Conservation (phyloP, 92 coral and sea anemone species). For the Bergia sp. region DNA sequence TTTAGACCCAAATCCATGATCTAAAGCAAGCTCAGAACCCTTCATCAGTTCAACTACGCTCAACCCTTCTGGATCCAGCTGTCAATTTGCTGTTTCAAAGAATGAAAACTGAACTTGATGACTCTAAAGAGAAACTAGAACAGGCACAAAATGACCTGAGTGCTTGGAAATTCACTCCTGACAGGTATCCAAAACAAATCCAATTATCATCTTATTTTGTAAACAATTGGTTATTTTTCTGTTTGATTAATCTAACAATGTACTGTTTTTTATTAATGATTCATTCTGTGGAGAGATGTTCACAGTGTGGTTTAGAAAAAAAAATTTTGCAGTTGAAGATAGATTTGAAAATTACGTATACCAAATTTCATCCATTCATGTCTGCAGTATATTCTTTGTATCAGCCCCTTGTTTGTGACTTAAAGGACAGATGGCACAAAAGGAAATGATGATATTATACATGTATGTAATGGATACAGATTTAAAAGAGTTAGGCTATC, state of each 20-base stretch:
- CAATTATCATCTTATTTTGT: background rate
- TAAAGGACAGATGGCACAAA: no score
- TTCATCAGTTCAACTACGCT: constrained; percentile 89
- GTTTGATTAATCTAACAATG: no score
- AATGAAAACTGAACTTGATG: constrained; percentile 97
- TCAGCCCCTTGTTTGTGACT: no score
- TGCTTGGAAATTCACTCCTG: constrained; percentile 99
- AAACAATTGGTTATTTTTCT: background rate
- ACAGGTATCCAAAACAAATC: constrained; percentile 73
- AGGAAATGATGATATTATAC: no score
- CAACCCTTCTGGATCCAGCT: constrained; percentile 96
- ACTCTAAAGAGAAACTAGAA: constrained; percentile 92
- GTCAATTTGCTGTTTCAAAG: constrained; percentile 97
- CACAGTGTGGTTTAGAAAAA: background rate
- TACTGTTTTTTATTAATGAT: no score
- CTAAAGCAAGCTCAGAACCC: constrained; percentile 99
- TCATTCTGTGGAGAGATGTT: background rate
- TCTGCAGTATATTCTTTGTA: no score
- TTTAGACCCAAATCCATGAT: constrained; percentile 98
- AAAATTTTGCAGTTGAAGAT: no score
- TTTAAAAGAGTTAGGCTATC: no score
- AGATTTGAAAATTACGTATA: no score
- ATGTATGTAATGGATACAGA: no score
- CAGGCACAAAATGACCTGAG: constrained; percentile 98
- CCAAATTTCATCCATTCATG: no score